Conservation (phyloP, 2,797 vertebrate species). For the Leptodactylus fallax region DNA sequence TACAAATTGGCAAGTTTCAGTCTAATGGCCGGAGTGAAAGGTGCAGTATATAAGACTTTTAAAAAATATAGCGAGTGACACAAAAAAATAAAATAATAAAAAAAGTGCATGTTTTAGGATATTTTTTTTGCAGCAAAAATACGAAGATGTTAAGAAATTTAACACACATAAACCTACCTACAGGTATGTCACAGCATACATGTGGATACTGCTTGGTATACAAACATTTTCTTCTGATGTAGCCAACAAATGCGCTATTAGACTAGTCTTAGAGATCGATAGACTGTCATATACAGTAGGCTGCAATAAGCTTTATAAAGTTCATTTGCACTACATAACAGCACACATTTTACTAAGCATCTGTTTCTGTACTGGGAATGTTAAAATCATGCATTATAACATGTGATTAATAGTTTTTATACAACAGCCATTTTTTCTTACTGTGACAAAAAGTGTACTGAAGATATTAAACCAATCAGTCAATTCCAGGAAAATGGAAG, state of each 20-base stretch:
- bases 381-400: conserved; percentile 45
- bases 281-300: neutral
- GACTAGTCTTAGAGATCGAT: neutral
- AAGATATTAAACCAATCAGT: conserved; percentile 61
- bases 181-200: neutral
- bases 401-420: conserved; percentile 56
- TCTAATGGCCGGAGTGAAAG: no score
- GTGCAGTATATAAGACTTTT: no score
- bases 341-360: conserved; percentile 7
- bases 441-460: conserved; percentile 52
- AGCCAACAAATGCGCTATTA: neutral
- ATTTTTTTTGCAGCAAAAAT: neutral
- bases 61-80: no score
- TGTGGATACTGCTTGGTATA: neutral
- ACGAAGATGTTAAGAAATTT: neutral
- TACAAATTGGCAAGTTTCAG: no score
- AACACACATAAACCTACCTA: neutral
- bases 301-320: neutral
- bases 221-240: neutral
- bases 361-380: conserved; percentile 11
- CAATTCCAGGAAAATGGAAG: conserved; percentile 51
- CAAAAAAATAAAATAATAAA: no score
- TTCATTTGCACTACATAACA: neutral
- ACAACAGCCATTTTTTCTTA: conserved; percentile 45
- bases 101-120: no score